These are phyloP conservation scores for Synergus japonicus DNA, from an alignment of 2,888 invertebrate genomes.

Conservation along the genomic window DNA sequence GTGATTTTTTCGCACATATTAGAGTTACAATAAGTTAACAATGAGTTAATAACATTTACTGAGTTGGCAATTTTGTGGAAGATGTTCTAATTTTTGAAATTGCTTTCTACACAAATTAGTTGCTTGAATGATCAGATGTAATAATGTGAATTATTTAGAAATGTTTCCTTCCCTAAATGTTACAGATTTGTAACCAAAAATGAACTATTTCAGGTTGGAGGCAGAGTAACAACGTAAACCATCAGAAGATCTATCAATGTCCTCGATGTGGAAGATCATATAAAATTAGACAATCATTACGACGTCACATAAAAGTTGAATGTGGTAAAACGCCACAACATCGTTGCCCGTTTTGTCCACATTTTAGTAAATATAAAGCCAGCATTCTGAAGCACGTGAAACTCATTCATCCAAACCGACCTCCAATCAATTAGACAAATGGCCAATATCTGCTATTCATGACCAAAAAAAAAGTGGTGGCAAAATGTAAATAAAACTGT, in stretches of 20 bases:
- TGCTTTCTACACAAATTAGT: background rate
- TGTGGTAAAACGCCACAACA: conserved; percentile 75
- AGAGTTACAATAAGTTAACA: too few species aligned
- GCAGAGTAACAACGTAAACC: background rate
- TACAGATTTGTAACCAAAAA: background rate
- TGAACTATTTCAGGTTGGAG: conserved; percentile 31
- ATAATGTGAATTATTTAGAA: background rate
- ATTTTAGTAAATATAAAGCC: conserved; percentile 74
- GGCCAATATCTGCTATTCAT: background rate
- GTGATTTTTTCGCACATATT: too few species aligned
- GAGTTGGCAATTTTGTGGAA: too few species aligned
- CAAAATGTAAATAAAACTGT: conserved; percentile 11
- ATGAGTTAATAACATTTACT: too few species aligned
- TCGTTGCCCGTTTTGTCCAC: conserved; percentile 72
- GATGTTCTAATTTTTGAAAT: too few species aligned
- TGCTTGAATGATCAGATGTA: background rate
- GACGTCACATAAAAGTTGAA: conserved; percentile 73
- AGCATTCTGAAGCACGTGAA: conserved; percentile 72
- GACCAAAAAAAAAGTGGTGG: background rate
- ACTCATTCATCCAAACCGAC: conserved; percentile 65
- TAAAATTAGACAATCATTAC: conserved; percentile 79
- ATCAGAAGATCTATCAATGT: conserved; percentile 66
- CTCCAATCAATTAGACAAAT: conserved; percentile 38
- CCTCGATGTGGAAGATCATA: conserved; percentile 80
- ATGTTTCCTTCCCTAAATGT: background rate